phyloP scores from a whole-genome alignment of 2,888 invertebrate species.

The Allolobophora icterica region DNA sequence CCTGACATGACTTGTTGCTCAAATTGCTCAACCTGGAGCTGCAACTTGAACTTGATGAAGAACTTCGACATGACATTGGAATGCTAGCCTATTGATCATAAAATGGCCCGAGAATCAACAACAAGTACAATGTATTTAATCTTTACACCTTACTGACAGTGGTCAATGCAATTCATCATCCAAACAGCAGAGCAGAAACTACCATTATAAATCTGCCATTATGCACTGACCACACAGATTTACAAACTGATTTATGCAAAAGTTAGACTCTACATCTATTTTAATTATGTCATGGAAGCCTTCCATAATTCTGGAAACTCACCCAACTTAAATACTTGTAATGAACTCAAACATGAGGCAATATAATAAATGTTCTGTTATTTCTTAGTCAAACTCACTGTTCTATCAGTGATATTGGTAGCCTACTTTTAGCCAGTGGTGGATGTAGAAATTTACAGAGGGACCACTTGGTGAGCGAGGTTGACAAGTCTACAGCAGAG shows the following conservation, averaged over 20 bases:
- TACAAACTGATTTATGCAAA: neutral
- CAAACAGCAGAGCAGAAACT: neutral
- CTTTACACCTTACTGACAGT: neutral
- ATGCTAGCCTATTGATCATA: neutral
- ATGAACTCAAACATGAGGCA: no score
- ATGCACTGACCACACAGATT: neutral
- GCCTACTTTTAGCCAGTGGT: no score
- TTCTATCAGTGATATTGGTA: no score
- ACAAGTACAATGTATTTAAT: neutral
- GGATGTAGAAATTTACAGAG: no score
- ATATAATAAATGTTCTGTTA: no score
- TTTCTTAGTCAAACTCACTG: no score
- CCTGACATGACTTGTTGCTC: neutral
- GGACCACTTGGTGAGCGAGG: no score
- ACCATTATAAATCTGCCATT: neutral
- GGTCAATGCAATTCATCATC: neutral
- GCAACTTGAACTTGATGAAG: neutral
- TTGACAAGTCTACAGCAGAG: no score
- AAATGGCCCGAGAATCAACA: neutral
- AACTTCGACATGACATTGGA: neutral
- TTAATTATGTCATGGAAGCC: no score
- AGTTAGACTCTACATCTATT: neutral
- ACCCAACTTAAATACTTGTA: no score
- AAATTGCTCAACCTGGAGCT: neutral
- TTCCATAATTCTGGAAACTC: no score